These are phyloP conservation scores for Drosophila setifemur DNA, from an alignment of 1,140 invertebrate species.

Conservation along the genomic window DNA sequence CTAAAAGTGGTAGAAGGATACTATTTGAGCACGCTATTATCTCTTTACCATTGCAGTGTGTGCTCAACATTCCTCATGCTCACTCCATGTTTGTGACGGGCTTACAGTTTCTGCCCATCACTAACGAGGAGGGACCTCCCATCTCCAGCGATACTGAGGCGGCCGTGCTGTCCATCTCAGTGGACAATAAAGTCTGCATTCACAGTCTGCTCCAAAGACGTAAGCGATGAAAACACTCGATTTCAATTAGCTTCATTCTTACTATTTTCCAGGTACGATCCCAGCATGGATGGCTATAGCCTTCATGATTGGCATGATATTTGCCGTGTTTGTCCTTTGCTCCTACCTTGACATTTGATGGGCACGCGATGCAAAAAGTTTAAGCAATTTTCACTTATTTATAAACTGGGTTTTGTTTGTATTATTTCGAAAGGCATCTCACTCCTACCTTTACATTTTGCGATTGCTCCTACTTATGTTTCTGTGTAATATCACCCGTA, in stretches of 20 bases:
- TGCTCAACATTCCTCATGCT: constrained; percentile 90
- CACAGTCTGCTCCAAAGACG: constrained; percentile 93
- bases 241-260: background rate
- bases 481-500: too few relatives aligned
- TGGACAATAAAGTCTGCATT: constrained; percentile 96
- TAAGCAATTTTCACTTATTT: constrained; percentile 55
- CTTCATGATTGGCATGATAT: constrained; percentile 88
- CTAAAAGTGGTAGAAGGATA: background rate
- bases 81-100: constrained; percentile 98
- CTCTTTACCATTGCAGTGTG: constrained; percentile 84
- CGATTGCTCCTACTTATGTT: too few relatives aligned
- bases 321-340: constrained; percentile 90
- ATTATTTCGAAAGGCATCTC: too few relatives aligned
- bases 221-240: constrained; percentile 83
- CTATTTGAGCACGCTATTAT: background rate
- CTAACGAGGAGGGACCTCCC: constrained; percentile 84
- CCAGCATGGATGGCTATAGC: constrained; percentile 90
- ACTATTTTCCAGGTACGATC: constrained; percentile 86
- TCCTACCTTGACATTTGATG: constrained; percentile 91
- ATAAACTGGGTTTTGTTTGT: too few relatives aligned
- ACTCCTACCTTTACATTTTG: too few relatives aligned
- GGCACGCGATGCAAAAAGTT: constrained; percentile 17
- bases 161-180: constrained; percentile 95
- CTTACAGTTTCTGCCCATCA: constrained; percentile 92
- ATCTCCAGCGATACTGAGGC: constrained; percentile 90